A percentile compares a stretch with the other conserved stretches of the same genome.
These are phyloP conservation scores for Glaucopsyche alexis DNA, from an alignment of 2,888 invertebrate genomes.

Conservation along the genomic window DNA sequence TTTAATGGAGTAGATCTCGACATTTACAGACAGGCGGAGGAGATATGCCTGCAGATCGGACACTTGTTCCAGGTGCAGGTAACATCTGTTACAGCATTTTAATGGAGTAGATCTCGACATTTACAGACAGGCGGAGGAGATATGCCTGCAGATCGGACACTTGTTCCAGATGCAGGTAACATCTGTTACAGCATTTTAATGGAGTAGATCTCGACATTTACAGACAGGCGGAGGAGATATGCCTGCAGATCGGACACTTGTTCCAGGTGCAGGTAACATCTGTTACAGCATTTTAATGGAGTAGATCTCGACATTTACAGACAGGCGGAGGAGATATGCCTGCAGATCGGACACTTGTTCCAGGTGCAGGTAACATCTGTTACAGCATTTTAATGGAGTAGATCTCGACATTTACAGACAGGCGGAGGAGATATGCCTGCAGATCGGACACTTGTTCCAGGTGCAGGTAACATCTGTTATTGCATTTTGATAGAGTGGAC, in stretches of 20 bases:
- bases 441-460: constrained; percentile 96
- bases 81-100: too few relatives aligned
- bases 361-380: constrained; percentile 95
- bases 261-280: constrained; percentile 95
- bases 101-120: constrained; percentile 85
- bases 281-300: too few relatives aligned
- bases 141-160: constrained; percentile 92
- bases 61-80: constrained; percentile 95
- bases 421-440: constrained; percentile 87
- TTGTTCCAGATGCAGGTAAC: constrained; percentile 94
- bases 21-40: constrained; percentile 85
- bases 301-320: constrained; percentile 85
- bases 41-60: constrained; percentile 92
- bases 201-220: constrained; percentile 86
- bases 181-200: too few relatives aligned
- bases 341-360: constrained; percentile 94
- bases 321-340: constrained; percentile 87
- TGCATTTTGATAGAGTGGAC: too few relatives aligned
- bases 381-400: too few relatives aligned
- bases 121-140: constrained; percentile 86
- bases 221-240: constrained; percentile 86
- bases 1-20: too few relatives aligned
- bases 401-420: constrained; percentile 85
- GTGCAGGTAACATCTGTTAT: constrained; percentile 82
- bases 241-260: constrained; percentile 93